These are phyloP conservation scores for Meloidogyne hapla DNA, from an alignment of 1,140 invertebrate genomes.

Conservation along the genomic window DNA sequence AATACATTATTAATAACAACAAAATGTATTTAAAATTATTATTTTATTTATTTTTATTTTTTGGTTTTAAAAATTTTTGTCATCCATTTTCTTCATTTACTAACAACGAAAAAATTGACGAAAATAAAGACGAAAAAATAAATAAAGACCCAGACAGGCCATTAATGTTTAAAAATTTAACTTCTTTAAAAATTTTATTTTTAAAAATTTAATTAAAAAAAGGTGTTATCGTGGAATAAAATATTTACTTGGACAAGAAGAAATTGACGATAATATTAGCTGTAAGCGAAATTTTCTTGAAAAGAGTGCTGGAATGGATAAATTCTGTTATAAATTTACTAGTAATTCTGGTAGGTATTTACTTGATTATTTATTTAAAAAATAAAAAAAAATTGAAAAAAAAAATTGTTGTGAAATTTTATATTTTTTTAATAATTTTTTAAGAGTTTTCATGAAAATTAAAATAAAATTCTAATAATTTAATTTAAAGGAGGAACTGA, in stretches of 20 bases:
- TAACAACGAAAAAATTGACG: not conserved
- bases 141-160: not conserved
- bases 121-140: not conserved
- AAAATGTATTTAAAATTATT: too few relatives aligned
- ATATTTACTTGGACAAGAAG: slow-evolving; percentile 23
- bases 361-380: too few relatives aligned
- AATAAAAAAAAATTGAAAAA: too few relatives aligned
- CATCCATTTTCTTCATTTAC: not conserved
- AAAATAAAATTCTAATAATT: too few relatives aligned
- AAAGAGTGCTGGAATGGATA: slow-evolving; percentile 18
- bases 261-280: slow-evolving; percentile 22
- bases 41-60: too few relatives aligned
- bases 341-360: slow-evolving; percentile 10
- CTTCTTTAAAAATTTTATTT: not conserved
- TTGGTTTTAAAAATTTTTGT: not conserved
- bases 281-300: slow-evolving; percentile 18
- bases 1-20: too few relatives aligned
- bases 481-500: slow-evolving; percentile 2
- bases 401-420: too few relatives aligned
- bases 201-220: slow-evolving; percentile 1
- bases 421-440: too few relatives aligned
- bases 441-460: too few relatives aligned
- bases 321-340: slow-evolving; percentile 29
- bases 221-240: slow-evolving; percentile 27
- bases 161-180: not conserved